These are phyloP conservation scores for Papilio demoleus DNA, from an alignment of 2,888 invertebrate genomes.

Conservation along the genomic window DNA sequence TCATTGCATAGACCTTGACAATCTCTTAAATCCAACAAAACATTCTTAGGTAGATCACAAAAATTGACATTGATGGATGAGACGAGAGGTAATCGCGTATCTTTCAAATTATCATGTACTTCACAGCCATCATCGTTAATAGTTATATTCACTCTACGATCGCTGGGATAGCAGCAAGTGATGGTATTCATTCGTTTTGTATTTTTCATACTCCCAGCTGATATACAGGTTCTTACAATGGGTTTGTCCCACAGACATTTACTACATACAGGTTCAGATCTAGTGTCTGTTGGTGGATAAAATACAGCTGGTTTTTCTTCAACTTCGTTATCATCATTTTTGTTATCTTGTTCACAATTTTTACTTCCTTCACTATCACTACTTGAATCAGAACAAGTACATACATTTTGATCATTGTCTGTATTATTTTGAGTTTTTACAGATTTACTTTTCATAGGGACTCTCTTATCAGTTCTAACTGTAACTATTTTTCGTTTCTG, in stretches of 20 bases:
- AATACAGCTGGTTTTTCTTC: background rate
- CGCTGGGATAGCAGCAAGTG: slow-evolving; percentile 7
- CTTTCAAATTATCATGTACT: slow-evolving; percentile 10
- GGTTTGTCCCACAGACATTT: slow-evolving; percentile 14
- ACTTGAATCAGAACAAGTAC: slow-evolving; percentile 18
- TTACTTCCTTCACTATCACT: slow-evolving; percentile 7
- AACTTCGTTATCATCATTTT: background rate
- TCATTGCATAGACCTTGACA: background rate
- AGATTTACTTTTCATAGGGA: slow-evolving; percentile 42
- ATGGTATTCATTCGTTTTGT: background rate
- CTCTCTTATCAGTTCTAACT: slow-evolving; percentile 53
- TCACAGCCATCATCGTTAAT: slow-evolving; percentile 15
- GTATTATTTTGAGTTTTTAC: background rate
- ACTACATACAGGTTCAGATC: slow-evolving; percentile 34
- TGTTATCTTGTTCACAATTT: background rate
- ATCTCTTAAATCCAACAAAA: slow-evolving; percentile 13
- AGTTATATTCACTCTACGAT: slow-evolving; percentile 21
- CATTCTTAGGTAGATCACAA: slow-evolving; percentile 24
- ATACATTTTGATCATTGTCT: background rate
- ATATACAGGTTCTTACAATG: slow-evolving; percentile 30
- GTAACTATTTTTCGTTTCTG: slow-evolving; percentile 59
- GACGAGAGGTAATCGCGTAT: slow-evolving; percentile 2
- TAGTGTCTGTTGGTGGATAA: slow-evolving; percentile 15
- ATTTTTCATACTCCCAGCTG: slow-evolving; percentile 5
- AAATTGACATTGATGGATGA: slow-evolving; percentile 29